Conservation (phyloP, 2,113 vertebrate species). For the Recurvirostra avosetta region DNA sequence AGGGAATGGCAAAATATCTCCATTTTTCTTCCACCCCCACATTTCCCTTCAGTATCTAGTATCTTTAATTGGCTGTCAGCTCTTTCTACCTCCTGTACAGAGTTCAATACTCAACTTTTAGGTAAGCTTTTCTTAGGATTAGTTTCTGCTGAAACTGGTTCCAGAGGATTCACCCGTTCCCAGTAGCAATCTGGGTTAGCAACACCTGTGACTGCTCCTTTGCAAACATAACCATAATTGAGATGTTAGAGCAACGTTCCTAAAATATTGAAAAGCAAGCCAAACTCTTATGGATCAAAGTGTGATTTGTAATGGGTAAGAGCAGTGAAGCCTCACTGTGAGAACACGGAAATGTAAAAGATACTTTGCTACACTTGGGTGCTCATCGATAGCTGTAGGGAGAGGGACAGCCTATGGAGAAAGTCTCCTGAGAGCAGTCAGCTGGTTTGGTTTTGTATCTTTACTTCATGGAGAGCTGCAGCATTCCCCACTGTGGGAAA, state of each 20-base stretch:
- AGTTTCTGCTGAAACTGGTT: not conserved
- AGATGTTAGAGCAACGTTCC: not conserved
- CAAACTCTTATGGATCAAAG: not conserved
- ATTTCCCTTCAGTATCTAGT: constrained; percentile 24
- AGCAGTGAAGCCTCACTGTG: not conserved
- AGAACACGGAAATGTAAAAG: not conserved
- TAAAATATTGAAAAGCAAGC: not conserved
- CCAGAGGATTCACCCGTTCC: not conserved
- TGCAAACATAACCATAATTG: not conserved
- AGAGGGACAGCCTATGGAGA: not conserved
- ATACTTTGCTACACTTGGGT: not conserved
- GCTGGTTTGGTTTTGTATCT: not conserved
- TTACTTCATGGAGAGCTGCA: not conserved
- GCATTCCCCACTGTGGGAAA: not conserved
- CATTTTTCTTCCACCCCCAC: constrained; percentile 28
- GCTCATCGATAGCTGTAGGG: not conserved
- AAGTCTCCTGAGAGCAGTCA: not conserved
- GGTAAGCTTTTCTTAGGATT: constrained; percentile 14
- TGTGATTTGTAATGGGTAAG: not conserved
- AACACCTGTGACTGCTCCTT: not conserved
- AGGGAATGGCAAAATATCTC: constrained; percentile 29
- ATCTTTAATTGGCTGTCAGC: not conserved
- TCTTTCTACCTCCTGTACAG: not conserved
- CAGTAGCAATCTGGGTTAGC: not conserved
- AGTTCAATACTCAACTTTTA: not conserved